These are phyloP conservation scores for Centrocercus urophasianus DNA, from an alignment of 2,113 vertebrate species.

Conservation along the genomic window DNA sequence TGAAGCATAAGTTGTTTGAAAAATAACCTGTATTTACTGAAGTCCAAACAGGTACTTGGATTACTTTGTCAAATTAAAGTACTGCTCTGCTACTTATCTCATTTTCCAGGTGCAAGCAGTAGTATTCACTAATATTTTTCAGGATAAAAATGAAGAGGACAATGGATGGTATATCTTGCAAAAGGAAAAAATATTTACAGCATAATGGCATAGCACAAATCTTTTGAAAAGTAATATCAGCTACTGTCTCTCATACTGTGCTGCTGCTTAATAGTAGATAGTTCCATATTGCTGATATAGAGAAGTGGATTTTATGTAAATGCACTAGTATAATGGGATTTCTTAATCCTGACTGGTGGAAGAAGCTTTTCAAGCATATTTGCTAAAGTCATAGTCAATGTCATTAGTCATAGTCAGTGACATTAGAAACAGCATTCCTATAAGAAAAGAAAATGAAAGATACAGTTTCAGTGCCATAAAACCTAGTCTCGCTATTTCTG, in stretches of 20 bases:
- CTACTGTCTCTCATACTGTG: slow-evolving; percentile 32
- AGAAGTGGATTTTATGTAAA: slow-evolving; percentile 61
- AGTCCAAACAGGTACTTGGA: slow-evolving; percentile 45
- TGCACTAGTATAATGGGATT: slow-evolving; percentile 52
- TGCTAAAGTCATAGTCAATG: slow-evolving; percentile 46
- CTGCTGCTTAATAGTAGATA: slow-evolving; percentile 17
- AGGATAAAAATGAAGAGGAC: slow-evolving; percentile 30
- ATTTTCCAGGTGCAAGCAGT: slow-evolving; percentile 43
- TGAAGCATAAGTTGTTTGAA: slow-evolving; percentile 23
- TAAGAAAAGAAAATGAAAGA: slow-evolving; percentile 43
- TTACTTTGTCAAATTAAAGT: slow-evolving; percentile 66
- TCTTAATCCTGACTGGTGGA: slow-evolving; percentile 54
- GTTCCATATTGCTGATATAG: slow-evolving; percentile 38
- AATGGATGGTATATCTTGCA: slow-evolving; percentile 30
- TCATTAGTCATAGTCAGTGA: slow-evolving; percentile 55
- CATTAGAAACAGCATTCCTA: slow-evolving; percentile 39
- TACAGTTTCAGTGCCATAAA: neutral
- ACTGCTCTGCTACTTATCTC: slow-evolving; percentile 51
- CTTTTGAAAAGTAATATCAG: slow-evolving; percentile 51
- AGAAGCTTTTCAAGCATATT: slow-evolving; percentile 61
- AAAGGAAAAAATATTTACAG: slow-evolving; percentile 57
- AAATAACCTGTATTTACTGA: slow-evolving; percentile 38
- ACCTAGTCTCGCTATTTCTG: neutral
- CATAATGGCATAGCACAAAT: slow-evolving; percentile 35
- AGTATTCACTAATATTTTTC: slow-evolving; percentile 28